Evolutionary conservation across 2,113 vertebrate species (phyloP), one percentile per base, ranked within the genome.

Genomic region (Accipiter cooperii): DNA sequence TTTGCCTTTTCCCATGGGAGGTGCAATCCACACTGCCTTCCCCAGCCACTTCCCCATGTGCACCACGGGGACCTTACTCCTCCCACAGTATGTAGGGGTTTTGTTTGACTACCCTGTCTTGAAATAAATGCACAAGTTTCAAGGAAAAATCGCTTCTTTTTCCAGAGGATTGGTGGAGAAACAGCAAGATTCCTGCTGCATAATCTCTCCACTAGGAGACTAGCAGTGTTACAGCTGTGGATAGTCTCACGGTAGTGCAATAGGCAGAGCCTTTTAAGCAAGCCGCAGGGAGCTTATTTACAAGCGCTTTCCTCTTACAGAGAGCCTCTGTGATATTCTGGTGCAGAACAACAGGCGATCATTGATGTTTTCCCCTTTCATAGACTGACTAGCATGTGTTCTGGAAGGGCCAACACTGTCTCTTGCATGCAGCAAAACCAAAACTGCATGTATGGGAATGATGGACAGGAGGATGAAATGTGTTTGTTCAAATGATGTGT

Each of bases 211-310:
- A 22, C 73, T 79, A 34, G 91, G 86, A 81, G 73, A 76, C 61
- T 47, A 1, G 2, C 28, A 11, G 52, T 64, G 55, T 81, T 92
- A 36, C 44, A 89, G 65, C 87, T 89, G 57, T 87, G 90, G 76
- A 60, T 71, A 17, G 69, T 68, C 52, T 89, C 86, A 71, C 8
- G 12, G 88, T 19, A 29, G 60, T 66, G 87, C 80, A 73, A 21
- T 33, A 91, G 66, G 86, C 90, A 81, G 81, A 87, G 74, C 69
- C 57, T 86, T 90, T 92, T 57, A 90, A 73, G 63, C 31, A 69
- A 94, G 87, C 95, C 80, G 87, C 77, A 33, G 87, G 91, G 91
- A 95, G 87, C 75, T 95, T 96, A 92, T 95, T 97, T 96, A 87
- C 84, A 79, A 94, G 70, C 0, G 0, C 40, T 75, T 54, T 75